These are phyloP conservation scores for Linepithema humile DNA, from an alignment of 1,140 invertebrate genomes.

Conservation along the genomic window DNA sequence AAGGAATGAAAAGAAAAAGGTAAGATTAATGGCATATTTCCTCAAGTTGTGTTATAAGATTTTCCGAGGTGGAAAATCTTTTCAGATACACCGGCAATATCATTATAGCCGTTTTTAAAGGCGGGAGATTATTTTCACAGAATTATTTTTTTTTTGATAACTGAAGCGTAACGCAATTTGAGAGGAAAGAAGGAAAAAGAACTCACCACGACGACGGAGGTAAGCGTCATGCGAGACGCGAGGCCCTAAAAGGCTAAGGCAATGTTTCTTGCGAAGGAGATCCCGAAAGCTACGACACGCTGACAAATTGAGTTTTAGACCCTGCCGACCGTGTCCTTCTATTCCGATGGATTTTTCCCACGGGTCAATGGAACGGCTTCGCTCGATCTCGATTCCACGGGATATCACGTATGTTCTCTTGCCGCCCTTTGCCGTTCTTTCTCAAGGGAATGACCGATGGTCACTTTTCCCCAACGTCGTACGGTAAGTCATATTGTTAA, in stretches of 20 bases:
- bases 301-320: conserved; percentile 65
- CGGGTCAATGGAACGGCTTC: conserved; percentile 52
- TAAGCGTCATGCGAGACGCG: conserved; percentile 4
- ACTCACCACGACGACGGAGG: neutral
- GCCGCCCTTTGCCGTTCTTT: neutral
- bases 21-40: neutral
- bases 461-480: conserved; percentile 16
- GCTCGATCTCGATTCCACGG: conserved; percentile 22
- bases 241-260: conserved; percentile 41
- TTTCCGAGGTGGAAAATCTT: neutral
- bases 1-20: neutral
- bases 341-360: conserved; percentile 50
- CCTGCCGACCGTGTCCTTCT: neutral
- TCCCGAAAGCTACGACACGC: conserved; percentile 41
- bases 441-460: neutral
- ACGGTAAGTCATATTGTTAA: conserved; percentile 37
- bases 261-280: conserved; percentile 5
- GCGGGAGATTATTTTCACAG: neutral
- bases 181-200: neutral
- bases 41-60: too few relatives aligned
- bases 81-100: neutral
- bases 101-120: neutral
- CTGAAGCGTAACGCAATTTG: neutral
- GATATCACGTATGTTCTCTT: conserved; percentile 6
- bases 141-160: neutral